Evolutionary conservation across 1,140 invertebrate genomes (phyloP), one percentile per base, ranked within the genome.

Genomic region (Acromyrmex heyeri): DNA sequence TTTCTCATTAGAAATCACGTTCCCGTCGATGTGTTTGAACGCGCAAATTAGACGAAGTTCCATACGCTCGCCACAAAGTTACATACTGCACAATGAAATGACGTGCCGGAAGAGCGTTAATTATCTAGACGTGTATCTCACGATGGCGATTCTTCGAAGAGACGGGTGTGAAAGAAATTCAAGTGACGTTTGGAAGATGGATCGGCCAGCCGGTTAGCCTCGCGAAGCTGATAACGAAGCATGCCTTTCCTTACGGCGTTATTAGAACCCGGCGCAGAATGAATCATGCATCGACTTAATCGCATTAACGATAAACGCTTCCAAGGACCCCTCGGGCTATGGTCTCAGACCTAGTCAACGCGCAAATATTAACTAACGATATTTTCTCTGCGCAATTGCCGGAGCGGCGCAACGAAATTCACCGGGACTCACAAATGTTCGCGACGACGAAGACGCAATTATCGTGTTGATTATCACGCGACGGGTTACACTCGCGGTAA

Each of bases 221-320:
- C 2, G 34, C 30, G n/a, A 44, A 65, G 34, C 34, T 59, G 64
- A 87, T 86, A 64, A 87, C 72, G 73, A 21, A 21, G 21, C 53
- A n/a, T 88, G 61, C 14, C 48, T 69, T 78, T 48, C 34, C 53
- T 87, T 61, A 34, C 62, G 53, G 62, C 78, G 34, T 85, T 79
- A 89, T 91, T 88, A 90, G 88, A 81, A n/a, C 57, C 75, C 76
- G 61, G 24, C 48, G 16, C 14, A 38, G 18, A 89, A 87, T 76
- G 86, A 90, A 90, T 87, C 89, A 90, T 75, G 88, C 67, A 88
- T 67, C 85, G 34, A 69, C 48, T 85, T 88, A 91, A 89, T 91
- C 85, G 87, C 77, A 67, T 91, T 90, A 87, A 72, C 75, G 78
- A 85, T 77, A 85, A 87, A 83, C 64, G 70, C 14, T 30, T 53